Base-by-base conservation (phyloP, 53 echinoderm and acorn worm genomes). In the Henricia sp. region DNA sequence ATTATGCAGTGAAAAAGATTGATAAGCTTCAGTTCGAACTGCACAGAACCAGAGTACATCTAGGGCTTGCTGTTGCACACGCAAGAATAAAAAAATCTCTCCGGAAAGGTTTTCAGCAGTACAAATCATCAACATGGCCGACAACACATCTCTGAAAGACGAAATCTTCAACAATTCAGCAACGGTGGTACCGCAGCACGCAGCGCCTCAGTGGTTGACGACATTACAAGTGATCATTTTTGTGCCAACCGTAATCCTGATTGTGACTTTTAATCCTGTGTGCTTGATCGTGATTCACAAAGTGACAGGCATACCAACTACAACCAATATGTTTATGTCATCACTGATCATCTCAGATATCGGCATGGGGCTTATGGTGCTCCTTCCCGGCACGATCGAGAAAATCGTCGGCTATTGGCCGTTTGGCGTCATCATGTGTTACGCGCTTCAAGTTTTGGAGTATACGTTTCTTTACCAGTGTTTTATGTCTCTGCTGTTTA, bases 261-360 rank as follows among this genome's bases (percentile, higher is more conserved):
- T 40, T 33, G 12, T 75, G 2, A 57, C 53, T 6, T 41, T 75
- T 16, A 75, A 75, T 57, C 58, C 75, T 0, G 40, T 75, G 24
- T 75, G 75, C 26, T 26, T 75, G 16, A 19, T 57, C 27, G 75
- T 39, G 25, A 54, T 75, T 6, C 56, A 58, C 20, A 38, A 42
- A 3, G 75, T 57, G 24, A n/a, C 57, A 0, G 28, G 41, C 16
- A 5, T 75, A 25, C 75, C 37, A 25, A 9, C 38, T 38, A 33
- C 75, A 25, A 56, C 57, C 56, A 75, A 75, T 27, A 75, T 75
- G 39, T 75, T 75, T 42, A 40, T 75, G 75, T 26, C 58, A 16
- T 75, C 75, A 9, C 55, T 75, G 39, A 75, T 58, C 26, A 32
- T 75, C 16, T 29, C 55, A 13, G 75, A 75, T 40, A 37, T 75